phyloP scores from a whole-genome alignment of 2,888 invertebrate genomes.

The Lycocerus yunnanus region DNA sequence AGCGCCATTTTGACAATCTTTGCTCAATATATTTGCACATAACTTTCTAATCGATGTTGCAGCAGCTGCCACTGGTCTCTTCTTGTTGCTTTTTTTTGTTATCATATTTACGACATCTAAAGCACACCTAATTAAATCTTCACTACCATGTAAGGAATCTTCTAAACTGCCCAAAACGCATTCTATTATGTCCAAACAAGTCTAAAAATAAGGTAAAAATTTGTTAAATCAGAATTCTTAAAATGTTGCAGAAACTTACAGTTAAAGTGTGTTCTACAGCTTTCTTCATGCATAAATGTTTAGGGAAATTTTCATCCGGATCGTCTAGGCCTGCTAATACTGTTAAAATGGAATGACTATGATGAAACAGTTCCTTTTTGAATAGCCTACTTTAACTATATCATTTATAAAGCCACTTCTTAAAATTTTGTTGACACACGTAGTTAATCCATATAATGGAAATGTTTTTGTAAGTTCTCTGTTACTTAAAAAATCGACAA shows the following conservation, averaged over 20 bases:
- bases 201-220: neutral
- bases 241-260: slow-evolving; percentile 2
- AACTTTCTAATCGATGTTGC: neutral
- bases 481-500: neutral
- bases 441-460: neutral
- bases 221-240: neutral
- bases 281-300: neutral
- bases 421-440: neutral
- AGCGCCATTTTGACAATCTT: neutral
- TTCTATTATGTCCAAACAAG: slow-evolving; percentile 1
- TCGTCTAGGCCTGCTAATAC: neutral
- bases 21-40: neutral
- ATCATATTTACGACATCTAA: neutral
- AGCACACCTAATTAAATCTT: neutral
- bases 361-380: neutral
- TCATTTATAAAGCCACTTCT: neutral
- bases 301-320: neutral
- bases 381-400: neutral
- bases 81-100: slow-evolving; percentile 3
- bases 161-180: neutral
- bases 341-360: neutral
- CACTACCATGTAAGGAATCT: neutral
- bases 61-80: neutral
- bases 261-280: slow-evolving; percentile 7
- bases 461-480: neutral